Base-by-base conservation (phyloP, 1,140 invertebrate genomes). In the Drosophila jambulina region DNA sequence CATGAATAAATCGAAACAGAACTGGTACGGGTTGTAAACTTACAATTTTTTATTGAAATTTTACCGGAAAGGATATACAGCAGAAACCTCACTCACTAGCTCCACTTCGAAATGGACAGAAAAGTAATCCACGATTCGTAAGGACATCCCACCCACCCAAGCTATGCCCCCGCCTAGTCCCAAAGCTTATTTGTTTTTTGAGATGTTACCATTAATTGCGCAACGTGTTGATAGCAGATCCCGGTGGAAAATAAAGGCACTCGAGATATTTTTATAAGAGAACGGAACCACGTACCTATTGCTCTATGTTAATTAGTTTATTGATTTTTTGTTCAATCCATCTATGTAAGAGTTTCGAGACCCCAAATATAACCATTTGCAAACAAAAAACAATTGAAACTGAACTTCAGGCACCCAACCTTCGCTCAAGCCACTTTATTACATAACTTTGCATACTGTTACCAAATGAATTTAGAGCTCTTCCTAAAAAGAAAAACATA, bases 401-500 rank as follows among this genome's bases (percentile, higher is more conserved):
- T 42, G n/a, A 46, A 56, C 43, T 72, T 72, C 19, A 51, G 68
- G 70, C 70, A 29, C 45, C 42, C 29, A 72, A 72, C 68, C 67
- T 72, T 72, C 23, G 70, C 70, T 72, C 70, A 72, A 72, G 61
- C 38, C 62, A 38, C 68, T 70, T 70, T 54, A 72, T 60, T 72
- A 72, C 23, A 51, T 48, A 74, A 74, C 27, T 77, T 75, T 62
- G 51, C 57, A 78, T 63, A 51, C 64, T 78, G 62, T 58, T 78
- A 78, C 57, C 53, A 56, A 80, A 83, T 60, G 83, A 87, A 88
- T 87, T 87, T 87, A 88, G 63, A 74, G 71, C 58, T 88, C 84
- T 87, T 88, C 68, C 83, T 88, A 68, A 80, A 68, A 46, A 61
- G 62, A 58, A 42, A 60, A 86, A 82, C 40, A 81, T 32, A 80